Evolutionary conservation across 2,797 vertebrate species (phyloP).

Genomic region (Odontamblyopus lacepedii): DNA sequence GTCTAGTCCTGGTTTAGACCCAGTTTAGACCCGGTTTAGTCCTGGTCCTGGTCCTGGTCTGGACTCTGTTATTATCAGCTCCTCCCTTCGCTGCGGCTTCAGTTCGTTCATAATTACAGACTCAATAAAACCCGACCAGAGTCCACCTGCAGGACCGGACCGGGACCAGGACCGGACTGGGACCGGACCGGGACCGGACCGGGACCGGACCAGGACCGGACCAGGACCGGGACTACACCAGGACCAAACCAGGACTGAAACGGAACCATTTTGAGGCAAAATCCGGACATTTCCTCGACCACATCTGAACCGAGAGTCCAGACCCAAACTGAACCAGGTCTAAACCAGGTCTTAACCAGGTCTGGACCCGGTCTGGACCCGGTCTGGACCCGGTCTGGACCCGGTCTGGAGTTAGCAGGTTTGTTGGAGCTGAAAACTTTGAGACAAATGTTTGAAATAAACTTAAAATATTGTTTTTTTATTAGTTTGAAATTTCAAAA

Average conservation of each 20-base stretch:
- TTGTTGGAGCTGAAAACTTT: no score
- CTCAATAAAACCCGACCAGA: background rate
- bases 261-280: no score
- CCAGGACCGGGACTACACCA: background rate
- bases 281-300: no score
- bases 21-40: background rate
- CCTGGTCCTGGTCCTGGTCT: background rate
- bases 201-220: background rate
- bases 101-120: constrained; percentile 4
- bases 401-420: no score
- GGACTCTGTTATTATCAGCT: constrained; percentile 1
- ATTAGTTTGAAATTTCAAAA: no score
- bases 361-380: no score
- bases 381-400: no score
- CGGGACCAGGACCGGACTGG: background rate
- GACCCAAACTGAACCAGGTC: no score
- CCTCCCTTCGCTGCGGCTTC: background rate
- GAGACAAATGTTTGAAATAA: no score
- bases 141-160: background rate
- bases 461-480: no score
- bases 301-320: no score
- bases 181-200: background rate
- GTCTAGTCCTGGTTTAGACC: background rate
- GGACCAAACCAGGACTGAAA: background rate
- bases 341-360: no score